Conservation (phyloP, 2,888 invertebrate genomes). For the Pollenia griseotomentosa region DNA sequence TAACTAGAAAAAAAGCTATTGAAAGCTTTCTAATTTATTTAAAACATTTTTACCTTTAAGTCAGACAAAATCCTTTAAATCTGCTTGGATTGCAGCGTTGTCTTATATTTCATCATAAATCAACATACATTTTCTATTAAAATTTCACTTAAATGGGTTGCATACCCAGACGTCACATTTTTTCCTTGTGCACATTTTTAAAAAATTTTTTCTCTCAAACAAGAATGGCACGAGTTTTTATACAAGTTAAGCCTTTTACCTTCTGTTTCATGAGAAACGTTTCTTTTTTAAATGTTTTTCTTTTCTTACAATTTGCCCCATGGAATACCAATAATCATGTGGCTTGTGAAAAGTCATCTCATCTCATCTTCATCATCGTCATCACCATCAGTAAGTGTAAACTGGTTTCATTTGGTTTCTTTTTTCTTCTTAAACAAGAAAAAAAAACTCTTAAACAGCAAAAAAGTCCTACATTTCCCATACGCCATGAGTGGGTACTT, state of each 20-base stretch:
- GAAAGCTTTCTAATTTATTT: too few species aligned
- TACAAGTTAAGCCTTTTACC: slow-evolving; percentile 6
- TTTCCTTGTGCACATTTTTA: not conserved
- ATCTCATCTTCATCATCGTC: slow-evolving; percentile 6
- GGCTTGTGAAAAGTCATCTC: slow-evolving; percentile 45
- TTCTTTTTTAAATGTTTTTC: slow-evolving; percentile 12
- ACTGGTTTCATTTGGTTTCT: slow-evolving; percentile 46
- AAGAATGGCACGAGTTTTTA: slow-evolving; percentile 58
- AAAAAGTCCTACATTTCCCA: slow-evolving; percentile 40
- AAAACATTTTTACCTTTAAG: too few species aligned
- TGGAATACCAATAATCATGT: slow-evolving; percentile 39
- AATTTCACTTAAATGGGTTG: slow-evolving; percentile 17
- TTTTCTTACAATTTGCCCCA: slow-evolving; percentile 14
- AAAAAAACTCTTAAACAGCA: slow-evolving; percentile 11
- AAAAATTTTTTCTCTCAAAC: slow-evolving; percentile 24
- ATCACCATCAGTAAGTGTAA: slow-evolving; percentile 35
- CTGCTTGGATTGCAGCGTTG: too few species aligned
- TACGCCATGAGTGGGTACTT: slow-evolving; percentile 42
- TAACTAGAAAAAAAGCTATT: too few species aligned
- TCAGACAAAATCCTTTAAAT: too few species aligned
- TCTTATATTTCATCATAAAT: not conserved
- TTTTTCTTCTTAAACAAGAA: not conserved
- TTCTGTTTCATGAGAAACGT: slow-evolving; percentile 35
- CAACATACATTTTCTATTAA: not conserved
- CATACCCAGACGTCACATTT: slow-evolving; percentile 29